phyloP scores from a whole-genome alignment of 2,113 vertebrate species.

The Uria lomvia region DNA sequence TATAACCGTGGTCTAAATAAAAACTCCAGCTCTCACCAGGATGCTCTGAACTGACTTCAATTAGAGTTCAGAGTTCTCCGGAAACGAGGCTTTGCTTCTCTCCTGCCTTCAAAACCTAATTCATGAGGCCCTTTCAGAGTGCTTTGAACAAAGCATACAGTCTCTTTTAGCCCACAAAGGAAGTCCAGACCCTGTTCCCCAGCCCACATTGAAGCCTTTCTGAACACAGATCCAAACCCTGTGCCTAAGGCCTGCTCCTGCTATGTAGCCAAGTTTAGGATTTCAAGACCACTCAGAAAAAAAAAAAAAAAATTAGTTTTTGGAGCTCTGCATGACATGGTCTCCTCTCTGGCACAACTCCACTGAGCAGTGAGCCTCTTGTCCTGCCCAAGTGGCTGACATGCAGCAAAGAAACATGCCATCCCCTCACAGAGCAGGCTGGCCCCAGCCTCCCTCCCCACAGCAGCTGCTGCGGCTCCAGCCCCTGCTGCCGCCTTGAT shows the following conservation, averaged over 20 bases:
- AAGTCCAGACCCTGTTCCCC: not conserved
- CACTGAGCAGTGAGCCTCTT: not conserved
- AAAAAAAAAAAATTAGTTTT: not conserved
- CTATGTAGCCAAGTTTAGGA: accelerated
- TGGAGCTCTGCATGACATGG: not conserved
- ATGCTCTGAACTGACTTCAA: not conserved
- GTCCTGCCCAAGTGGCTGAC: not conserved
- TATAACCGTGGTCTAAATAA: not conserved
- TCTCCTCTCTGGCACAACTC: not conserved
- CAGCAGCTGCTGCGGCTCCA: not conserved
- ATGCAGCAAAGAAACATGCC: not conserved
- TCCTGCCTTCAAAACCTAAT: not conserved
- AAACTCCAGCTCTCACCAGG: not conserved
- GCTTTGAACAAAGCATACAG: not conserved
- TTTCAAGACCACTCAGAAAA: not conserved
- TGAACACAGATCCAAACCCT: not conserved
- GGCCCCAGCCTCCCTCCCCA: not conserved
- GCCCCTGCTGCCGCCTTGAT: not conserved
- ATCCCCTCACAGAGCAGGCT: not conserved
- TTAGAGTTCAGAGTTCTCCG: not conserved
- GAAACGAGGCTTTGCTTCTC: not conserved
- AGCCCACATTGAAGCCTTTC: not conserved
- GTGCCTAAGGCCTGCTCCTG: not conserved
- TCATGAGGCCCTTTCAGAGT: not conserved
- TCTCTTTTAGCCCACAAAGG: not conserved